These are phyloP conservation scores for Calameuta idolon DNA, from an alignment of 2,888 invertebrate species.

Conservation along the genomic window DNA sequence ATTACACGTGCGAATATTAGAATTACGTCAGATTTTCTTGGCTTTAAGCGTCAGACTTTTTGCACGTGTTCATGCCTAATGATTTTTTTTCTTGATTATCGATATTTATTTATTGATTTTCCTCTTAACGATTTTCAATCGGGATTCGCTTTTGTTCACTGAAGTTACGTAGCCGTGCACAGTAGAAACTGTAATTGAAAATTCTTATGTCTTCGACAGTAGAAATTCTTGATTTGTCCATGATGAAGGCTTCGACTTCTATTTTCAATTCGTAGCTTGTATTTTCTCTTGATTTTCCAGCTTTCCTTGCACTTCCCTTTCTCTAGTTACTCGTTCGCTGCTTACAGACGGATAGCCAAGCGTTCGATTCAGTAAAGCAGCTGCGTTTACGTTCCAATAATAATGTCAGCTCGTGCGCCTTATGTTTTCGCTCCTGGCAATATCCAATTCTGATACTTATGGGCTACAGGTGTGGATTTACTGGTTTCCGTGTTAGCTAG, in stretches of 20 bases:
- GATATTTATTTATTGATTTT: no score
- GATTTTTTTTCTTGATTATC: no score
- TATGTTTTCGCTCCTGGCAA: neutral
- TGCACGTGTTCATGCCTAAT: neutral
- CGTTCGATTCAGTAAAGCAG: neutral
- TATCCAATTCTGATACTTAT: neutral
- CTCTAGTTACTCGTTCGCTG: neutral
- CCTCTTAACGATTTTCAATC: no score
- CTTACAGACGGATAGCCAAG: neutral
- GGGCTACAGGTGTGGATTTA: neutral
- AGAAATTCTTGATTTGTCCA: neutral
- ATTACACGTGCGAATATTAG: neutral
- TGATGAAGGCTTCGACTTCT: neutral
- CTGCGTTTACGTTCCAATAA: neutral
- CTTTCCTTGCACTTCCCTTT: neutral
- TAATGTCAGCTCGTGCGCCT: neutral
- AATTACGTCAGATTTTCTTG: neutral
- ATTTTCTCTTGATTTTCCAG: neutral
- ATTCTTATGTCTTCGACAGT: neutral
- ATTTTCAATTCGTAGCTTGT: neutral
- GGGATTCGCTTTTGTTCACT: no score
- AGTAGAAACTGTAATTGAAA: no score
- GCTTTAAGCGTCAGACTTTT: neutral
- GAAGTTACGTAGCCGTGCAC: no score
- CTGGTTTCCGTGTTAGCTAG: neutral